These are phyloP conservation scores for Agelas oroides DNA, from an alignment of 37 sponge, comb jelly and placozoan species.

Conservation along the genomic window DNA sequence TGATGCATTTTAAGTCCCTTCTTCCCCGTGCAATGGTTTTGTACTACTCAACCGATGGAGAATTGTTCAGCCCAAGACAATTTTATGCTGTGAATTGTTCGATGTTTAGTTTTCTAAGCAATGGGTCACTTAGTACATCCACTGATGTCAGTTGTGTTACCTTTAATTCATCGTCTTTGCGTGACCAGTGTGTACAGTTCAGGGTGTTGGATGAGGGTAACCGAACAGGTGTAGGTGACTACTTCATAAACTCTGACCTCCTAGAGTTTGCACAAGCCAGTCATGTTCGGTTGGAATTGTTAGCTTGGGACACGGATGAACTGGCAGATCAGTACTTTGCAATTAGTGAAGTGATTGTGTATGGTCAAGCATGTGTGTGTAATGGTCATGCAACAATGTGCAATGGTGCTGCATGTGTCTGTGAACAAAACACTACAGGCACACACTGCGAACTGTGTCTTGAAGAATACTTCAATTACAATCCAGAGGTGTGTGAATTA, in stretches of 20 bases:
- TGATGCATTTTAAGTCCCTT: constrained; percentile 56
- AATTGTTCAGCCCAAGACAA: constrained; percentile 66
- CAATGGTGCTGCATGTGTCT: constrained; percentile 53
- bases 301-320: constrained; percentile 56
- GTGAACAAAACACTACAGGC: constrained; percentile 92
- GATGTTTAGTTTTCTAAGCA: constrained; percentile 54
- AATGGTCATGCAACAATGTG: constrained; percentile 81
- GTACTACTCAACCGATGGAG: constrained; percentile 74
- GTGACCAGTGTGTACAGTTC: constrained; percentile 45
- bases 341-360: constrained; percentile 45
- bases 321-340: constrained; percentile 60
- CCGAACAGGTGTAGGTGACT: constrained; percentile 49
- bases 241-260: constrained; percentile 23
- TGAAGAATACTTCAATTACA: constrained; percentile 66
- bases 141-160: constrained; percentile 81
- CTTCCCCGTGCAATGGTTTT: constrained; percentile 60
- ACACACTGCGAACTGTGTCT: constrained; percentile 74
- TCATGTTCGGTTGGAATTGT: constrained; percentile 57
- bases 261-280: constrained; percentile 50
- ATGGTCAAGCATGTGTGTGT: constrained; percentile 75
- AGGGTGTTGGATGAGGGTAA: constrained; percentile 41
- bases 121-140: constrained; percentile 38
- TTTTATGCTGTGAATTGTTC: constrained; percentile 79
- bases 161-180: constrained; percentile 21
- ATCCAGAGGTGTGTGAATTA: constrained; percentile 69